Conservation (phyloP, 2,888 invertebrate species). For the Ptychoptera albimana region DNA sequence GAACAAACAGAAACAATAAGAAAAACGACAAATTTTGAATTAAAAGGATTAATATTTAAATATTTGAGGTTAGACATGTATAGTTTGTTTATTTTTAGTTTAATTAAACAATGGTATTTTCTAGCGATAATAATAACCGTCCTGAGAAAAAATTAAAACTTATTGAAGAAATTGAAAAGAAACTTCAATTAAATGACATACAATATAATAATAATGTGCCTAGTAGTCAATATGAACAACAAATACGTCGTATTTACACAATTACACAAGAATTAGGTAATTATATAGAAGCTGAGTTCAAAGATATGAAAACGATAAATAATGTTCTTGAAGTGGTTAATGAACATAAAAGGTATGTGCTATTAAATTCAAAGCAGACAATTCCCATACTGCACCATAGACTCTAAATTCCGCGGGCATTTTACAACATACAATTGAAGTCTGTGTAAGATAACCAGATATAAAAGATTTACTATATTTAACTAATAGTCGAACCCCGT, state of each 20-base stretch:
- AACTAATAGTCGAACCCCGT: no score
- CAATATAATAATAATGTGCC: slow-evolving; percentile 34
- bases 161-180: slow-evolving; percentile 24
- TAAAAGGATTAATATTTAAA: slow-evolving; percentile 51
- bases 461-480: no score
- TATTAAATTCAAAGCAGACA: no score
- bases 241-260: slow-evolving; percentile 55
- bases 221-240: slow-evolving; percentile 57
- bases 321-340: slow-evolving; percentile 49
- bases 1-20: slow-evolving; percentile 68
- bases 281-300: slow-evolving; percentile 56
- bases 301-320: slow-evolving; percentile 42
- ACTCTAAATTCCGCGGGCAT: no score
- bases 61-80: slow-evolving; percentile 38
- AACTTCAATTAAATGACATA: slow-evolving; percentile 12
- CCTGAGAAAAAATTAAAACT: slow-evolving; percentile 16
- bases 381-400: no score
- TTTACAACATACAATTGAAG: no score
- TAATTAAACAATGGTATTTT: not conserved
- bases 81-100: not conserved
- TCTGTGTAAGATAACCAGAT: no score
- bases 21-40: slow-evolving; percentile 61
- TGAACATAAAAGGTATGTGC: slow-evolving; percentile 48
- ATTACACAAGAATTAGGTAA: slow-evolving; percentile 80
- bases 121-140: slow-evolving; percentile 10